phyloP scores from a whole-genome alignment of 2,888 invertebrate genomes.

The Apoda limacodes region DNA sequence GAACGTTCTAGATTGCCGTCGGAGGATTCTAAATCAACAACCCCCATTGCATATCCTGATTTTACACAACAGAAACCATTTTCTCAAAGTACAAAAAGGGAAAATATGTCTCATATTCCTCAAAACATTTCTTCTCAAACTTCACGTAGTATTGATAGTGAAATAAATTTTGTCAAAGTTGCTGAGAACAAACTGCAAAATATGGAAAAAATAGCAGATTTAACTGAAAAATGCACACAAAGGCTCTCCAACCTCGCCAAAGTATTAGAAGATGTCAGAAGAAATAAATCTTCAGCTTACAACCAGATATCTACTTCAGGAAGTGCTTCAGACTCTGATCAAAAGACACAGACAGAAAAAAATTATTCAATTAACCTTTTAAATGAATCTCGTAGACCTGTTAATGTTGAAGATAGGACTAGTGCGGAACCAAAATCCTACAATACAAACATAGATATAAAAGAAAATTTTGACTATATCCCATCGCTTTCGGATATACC shows the following conservation, averaged over 20 bases:
- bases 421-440: constrained; percentile 18
- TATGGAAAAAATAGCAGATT: constrained; percentile 60
- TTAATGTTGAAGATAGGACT: constrained; percentile 18
- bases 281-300: constrained; percentile 51
- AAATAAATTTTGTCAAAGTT: constrained; percentile 43
- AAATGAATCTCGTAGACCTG: constrained; percentile 15
- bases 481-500: constrained; percentile 43
- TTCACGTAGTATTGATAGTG: constrained; percentile 32
- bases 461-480: constrained; percentile 25
- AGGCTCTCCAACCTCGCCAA: constrained; percentile 57
- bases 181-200: constrained; percentile 57
- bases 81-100: neutral
- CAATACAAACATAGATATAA: constrained; percentile 13
- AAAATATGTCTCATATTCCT: constrained; percentile 22
- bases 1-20: neutral
- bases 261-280: constrained; percentile 59
- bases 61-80: neutral
- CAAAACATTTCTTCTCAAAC: constrained; percentile 48
- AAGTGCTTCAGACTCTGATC: constrained; percentile 42
- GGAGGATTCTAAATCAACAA: neutral
- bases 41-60: no score
- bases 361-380: constrained; percentile 12
- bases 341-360: constrained; percentile 35
- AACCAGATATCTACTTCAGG: constrained; percentile 49
- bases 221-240: constrained; percentile 59